Base-by-base conservation (phyloP, 2,888 invertebrate species). In the Marronus borbonicus region DNA sequence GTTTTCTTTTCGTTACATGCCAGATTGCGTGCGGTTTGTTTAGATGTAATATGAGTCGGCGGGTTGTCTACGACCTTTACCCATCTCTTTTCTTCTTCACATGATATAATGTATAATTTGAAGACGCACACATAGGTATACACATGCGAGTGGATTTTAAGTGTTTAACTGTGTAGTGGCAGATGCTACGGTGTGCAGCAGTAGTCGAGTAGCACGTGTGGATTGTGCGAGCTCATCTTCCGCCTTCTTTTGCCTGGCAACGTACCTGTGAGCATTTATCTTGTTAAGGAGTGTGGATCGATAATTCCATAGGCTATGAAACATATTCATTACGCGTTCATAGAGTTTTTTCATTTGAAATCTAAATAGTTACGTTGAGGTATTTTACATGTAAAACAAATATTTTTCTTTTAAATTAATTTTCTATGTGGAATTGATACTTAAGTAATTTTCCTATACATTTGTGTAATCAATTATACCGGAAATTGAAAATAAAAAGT, bases 121-220 rank as follows among this genome's bases (percentile, higher is more conserved):
- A 76, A 78, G 72, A 74, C 44, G 72, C 72, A 60, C 60, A 74
- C 58, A 74, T 60, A 74, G 70, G 60, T 60, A 58, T 78, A 81
- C 83, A 84, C 81, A 83, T 83, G 83, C 81, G 83, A 83, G 81
- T 81, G 82, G 80, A 83, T 82, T 81, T 81, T 76, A 81, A 83
- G 83, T 83, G 81, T 81, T 80, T 82, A 82, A 82, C 81, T 79
- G 81, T 65, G 79, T 80, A 80, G 80, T 80, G 84, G 83, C 83
- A 84, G 83, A 84, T 84, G 84, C 82, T 81, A 81, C 81, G 49
- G 39, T 20, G 58, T 58, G 76, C 58, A 58, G 68, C 76, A 68
- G 76, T 68, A 66, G 76, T 58, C 68, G 82, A 82, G 83, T 82
- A 82, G 83, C 84, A 83, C 84, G 84, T 83, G 84, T 76, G 80